Evolutionary conservation across 64 coral and sea anemone species (phyloP), one percentile per base, ranked within the genome.

Genomic region (Astreopora myriophthalma): DNA sequence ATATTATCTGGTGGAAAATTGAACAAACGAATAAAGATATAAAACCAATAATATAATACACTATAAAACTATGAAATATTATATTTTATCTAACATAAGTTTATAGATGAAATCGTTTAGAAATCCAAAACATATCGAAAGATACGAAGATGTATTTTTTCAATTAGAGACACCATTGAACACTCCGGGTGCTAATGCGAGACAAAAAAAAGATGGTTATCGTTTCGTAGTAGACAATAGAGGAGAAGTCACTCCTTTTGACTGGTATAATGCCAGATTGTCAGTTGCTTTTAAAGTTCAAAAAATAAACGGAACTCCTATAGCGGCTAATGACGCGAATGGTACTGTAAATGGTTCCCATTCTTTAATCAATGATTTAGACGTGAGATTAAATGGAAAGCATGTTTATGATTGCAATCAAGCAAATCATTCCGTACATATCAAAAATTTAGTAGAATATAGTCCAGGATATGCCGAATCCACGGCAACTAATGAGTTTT

Each of bases 401-500:
- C 4, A 46, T 4, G 42, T 46, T 46, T 46, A 46, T 46, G 42
- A 46, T 46, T 46, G 4, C 11, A 46, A 46, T 46, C 11, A 46
- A 4, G 42, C 42, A 46, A 42, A 78, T 6, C 39, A 78, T 28
- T 3, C 5, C 1, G 64, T 81, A 8, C 77, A 89, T 44, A 64
- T 89, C 6, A 89, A 89, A 60, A 89, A 78, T 34, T 12, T 78
- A 0, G 31, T 89, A 14, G 87, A 89, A 76, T 89, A 89, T n/a
- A 29, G 23, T 28, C 30, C 17, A 14, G 5, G 20, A 0, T 90
- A 90, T 69, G n/a, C 24, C 10, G 26, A 71, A 24, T 33, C 0
- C 1, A 16, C 14, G 8, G 63, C 33, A 16, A 88, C 86, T 0
- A 90, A 90, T 62, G 62, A 90, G 51, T 90, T 71, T 69, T 90